These are phyloP conservation scores for Tetranychus urticae DNA, from an alignment of 1,140 invertebrate genomes.

Conservation along the genomic window DNA sequence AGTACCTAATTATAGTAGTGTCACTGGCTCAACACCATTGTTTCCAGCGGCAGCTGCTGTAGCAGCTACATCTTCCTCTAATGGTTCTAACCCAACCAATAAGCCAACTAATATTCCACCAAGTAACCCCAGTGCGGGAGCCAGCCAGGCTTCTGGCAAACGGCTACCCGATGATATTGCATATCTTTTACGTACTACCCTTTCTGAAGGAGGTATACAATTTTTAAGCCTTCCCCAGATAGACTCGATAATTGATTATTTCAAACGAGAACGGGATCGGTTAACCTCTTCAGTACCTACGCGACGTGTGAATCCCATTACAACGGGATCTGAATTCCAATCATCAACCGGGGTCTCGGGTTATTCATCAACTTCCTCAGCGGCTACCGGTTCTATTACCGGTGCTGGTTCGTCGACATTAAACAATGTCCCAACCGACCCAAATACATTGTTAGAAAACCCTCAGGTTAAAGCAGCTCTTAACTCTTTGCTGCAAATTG, in stretches of 20 bases:
- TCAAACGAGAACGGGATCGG: neutral
- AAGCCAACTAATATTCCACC: neutral
- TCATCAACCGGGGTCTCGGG: neutral
- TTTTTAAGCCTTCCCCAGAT: conserved; percentile 4
- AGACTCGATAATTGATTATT: conserved; percentile 3
- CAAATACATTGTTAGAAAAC: conserved; percentile 2
- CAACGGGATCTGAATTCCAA: neutral
- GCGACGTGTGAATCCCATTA: neutral
- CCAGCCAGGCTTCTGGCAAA: neutral
- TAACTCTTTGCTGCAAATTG: conserved; percentile 2
- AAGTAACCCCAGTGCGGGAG: neutral
- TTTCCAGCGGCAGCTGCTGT: neutral
- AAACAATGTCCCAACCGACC: too few species aligned
- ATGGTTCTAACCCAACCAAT: neutral
- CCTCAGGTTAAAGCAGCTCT: conserved; percentile 7
- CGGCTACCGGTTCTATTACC: neutral
- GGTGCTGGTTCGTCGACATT: neutral
- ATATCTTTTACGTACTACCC: neutral
- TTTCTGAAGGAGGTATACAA: neutral
- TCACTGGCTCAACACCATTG: neutral
- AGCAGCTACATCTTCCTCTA: neutral
- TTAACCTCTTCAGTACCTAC: neutral
- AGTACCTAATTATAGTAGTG: too few species aligned
- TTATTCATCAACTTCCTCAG: neutral
- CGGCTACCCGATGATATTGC: conserved; percentile 3